Conservation (phyloP, 2,797 vertebrate genomes). For the Coregonus ussuriensis region DNA sequence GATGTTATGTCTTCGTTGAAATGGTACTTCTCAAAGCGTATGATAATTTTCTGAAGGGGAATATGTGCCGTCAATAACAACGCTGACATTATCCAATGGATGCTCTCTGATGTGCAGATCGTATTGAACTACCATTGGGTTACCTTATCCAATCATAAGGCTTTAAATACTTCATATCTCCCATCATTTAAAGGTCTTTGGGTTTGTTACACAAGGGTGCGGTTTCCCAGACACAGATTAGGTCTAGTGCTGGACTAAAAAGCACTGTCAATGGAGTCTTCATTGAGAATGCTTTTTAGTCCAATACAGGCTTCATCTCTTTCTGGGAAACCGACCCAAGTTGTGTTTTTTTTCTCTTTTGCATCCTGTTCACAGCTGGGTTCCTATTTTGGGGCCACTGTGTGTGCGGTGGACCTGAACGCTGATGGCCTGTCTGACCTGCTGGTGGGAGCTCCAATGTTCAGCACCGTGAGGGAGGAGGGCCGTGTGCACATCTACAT, state of each 20-base stretch:
- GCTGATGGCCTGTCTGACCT: not conserved
- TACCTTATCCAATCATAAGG: not conserved
- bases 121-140: not conserved
- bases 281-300: too few species aligned
- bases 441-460: not conserved
- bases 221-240: not conserved
- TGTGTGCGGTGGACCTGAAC: slow-evolving; percentile 1
- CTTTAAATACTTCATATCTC: not conserved
- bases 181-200: too few species aligned
- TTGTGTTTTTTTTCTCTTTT: too few species aligned
- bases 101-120: not conserved
- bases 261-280: not conserved
- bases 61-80: not conserved
- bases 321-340: too few species aligned
- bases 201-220: not conserved
- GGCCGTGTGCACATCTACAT: not conserved
- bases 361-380: not conserved
- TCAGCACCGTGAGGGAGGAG: slow-evolving; percentile 2
- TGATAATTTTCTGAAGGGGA: not conserved
- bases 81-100: not conserved
- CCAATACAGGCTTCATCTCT: too few species aligned
- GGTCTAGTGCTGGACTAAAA: not conserved
- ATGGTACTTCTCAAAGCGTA: not conserved
- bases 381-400: not conserved
- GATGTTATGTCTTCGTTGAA: not conserved